These are phyloP conservation scores for Noctua comes DNA, from an alignment of 2,888 invertebrate genomes.

Conservation along the genomic window DNA sequence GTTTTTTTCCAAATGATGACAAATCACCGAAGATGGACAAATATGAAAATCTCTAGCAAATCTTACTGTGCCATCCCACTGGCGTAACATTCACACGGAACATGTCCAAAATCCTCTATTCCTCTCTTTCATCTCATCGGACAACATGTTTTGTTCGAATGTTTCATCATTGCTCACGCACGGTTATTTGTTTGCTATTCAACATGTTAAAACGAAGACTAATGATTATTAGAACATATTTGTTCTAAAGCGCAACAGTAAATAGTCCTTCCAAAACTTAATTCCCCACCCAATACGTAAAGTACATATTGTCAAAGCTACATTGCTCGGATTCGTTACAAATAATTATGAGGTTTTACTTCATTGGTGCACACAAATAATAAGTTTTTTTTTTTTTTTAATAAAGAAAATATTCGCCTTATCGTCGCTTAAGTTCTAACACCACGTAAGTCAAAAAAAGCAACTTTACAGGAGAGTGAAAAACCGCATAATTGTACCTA, in stretches of 20 bases:
- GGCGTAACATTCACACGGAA: background rate
- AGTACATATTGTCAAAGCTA: slow-evolving; percentile 69
- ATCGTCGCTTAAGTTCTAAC: no score
- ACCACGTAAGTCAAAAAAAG: no score
- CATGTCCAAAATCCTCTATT: background rate
- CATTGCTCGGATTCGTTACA: slow-evolving; percentile 63
- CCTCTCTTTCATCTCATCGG: background rate
- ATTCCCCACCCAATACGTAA: slow-evolving; percentile 47
- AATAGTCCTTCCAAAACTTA: slow-evolving; percentile 41
- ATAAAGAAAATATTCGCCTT: background rate
- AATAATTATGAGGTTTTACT: slow-evolving; percentile 30
- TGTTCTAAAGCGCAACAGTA: slow-evolving; percentile 37
- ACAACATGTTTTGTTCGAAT: background rate
- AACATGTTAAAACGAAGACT: background rate
- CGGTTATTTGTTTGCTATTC: background rate
- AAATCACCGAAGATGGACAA: background rate
- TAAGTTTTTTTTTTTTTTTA: background rate
- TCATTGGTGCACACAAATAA: slow-evolving; percentile 41
- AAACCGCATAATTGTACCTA: no score
- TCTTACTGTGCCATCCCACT: background rate
- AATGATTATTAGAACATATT: background rate
- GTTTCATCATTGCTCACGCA: background rate
- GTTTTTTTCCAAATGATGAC: background rate
- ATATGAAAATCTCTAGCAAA: background rate
- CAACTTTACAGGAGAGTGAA: no score